Evolutionary conservation across 2,888 invertebrate genomes (phyloP), one percentile per base, ranked within the genome.

Genomic region (Cosmopolites sordidus): DNA sequence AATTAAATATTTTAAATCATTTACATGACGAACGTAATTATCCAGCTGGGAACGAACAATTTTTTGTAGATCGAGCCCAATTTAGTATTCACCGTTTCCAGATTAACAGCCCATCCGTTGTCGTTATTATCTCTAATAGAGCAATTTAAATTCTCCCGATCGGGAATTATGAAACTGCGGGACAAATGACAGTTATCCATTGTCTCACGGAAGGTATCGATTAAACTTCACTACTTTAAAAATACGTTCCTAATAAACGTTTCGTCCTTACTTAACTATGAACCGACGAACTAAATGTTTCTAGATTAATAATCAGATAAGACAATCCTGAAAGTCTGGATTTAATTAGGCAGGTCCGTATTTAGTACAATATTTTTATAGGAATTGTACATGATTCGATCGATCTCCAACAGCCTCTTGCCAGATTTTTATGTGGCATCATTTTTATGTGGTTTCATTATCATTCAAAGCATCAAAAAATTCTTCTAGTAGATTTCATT

Each of bases 211-310:
- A 44, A 57, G 16, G 51, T 56, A 63, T 63, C 60, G 63, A 63
- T 61, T 62, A 61, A 63, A 63, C 62, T 33, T 33, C n/a, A 12
- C 8, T n/a, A 59, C 60, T 59, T 58, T 47, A 45, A 45, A 54
- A 49, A 52, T 53, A 53, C 33, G 33, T 38, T 15, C 33, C 40
- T 62, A 58, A 64, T 65, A 64, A 64, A 62, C 62, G 58, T 60
- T 60, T 60, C 54, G 58, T 33, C 38, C 16, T 58, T 57, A 54
- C 53, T 59, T 60, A 50, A 55, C 62, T 63, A 59, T 61, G 63
- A 64, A 65, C 62, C 57, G 60, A 57, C 59, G 56, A 22, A 50
- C 50, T 57, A 51, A 55, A 55, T 51, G 51, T 29, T 22, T 41
- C 17, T 37, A 48, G 55, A 55, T 55, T 55, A 55, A 51, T 51